A percentile compares a stretch with the other conserved stretches of the same genome.
Conservation (phyloP, 2,888 invertebrate species). For the Dioctria linearis region DNA sequence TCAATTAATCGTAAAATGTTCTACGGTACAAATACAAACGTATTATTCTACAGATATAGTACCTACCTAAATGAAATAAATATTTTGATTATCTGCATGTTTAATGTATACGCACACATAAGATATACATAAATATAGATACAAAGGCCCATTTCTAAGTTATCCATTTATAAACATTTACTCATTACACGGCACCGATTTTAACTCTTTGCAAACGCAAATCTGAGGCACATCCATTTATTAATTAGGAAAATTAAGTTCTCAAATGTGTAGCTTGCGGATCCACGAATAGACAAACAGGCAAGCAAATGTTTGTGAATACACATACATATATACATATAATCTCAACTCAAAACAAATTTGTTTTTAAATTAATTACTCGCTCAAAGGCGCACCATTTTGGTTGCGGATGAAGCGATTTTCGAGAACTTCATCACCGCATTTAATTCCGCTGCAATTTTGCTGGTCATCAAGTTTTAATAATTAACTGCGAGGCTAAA, state of each 20-base stretch:
- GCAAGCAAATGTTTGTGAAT: not conserved
- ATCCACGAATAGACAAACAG: not conserved
- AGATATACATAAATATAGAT: no score
- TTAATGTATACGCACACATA: no score
- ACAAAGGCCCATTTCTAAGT: no score
- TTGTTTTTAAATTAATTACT: constrained; percentile 44
- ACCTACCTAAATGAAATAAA: no score
- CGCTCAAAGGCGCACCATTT: constrained; percentile 30
- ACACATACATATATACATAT: not conserved
- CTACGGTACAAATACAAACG: no score
- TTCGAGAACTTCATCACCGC: constrained; percentile 29
- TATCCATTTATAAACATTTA: no score
- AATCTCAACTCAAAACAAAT: not conserved
- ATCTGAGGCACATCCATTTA: no score
- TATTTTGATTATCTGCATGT: no score
- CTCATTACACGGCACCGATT: no score
- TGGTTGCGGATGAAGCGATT: constrained; percentile 18
- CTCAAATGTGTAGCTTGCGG: not conserved
- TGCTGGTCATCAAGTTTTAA: constrained; percentile 40
- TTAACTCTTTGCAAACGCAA: no score
- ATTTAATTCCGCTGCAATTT: constrained; percentile 36
- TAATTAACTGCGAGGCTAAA: constrained; percentile 41
- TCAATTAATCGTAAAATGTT: no score
- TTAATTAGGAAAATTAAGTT: not conserved
- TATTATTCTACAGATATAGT: no score